These are phyloP conservation scores for Leptinotarsa tumamoca DNA, from an alignment of 2,888 invertebrate species.

Conservation along the genomic window DNA sequence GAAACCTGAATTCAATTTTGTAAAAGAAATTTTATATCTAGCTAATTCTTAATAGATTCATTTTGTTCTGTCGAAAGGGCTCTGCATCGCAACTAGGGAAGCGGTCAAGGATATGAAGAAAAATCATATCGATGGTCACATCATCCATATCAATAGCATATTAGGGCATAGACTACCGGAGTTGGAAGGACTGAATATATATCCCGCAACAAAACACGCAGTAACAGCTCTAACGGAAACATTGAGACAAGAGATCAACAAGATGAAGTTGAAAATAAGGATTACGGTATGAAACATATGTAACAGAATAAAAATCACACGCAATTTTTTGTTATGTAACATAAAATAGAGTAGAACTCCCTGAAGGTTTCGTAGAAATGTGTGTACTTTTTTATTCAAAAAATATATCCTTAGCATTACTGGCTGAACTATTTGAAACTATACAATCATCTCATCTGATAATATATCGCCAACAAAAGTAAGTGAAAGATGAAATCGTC, in stretches of 20 bases:
- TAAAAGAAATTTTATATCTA: too few relatives aligned
- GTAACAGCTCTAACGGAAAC: conserved; percentile 47
- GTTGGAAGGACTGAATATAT: conserved; percentile 28
- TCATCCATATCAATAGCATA: conserved; percentile 33
- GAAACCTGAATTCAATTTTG: too few relatives aligned
- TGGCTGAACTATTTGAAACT: too few relatives aligned
- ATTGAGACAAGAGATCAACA: conserved; percentile 41
- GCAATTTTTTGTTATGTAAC: too few relatives aligned
- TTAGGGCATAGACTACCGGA: conserved; percentile 8
- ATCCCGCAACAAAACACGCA: conserved; percentile 46
- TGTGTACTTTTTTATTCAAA: too few relatives aligned
- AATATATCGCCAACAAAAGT: too few relatives aligned
- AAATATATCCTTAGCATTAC: too few relatives aligned
- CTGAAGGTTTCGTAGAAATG: too few relatives aligned
- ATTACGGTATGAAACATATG: conserved; percentile 36
- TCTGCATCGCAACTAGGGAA: conserved; percentile 32
- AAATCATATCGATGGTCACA: conserved; percentile 28
- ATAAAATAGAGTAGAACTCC: too few relatives aligned
- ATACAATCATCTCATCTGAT: too few relatives aligned
- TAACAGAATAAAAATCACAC: not conserved
- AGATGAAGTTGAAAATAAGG: conserved; percentile 42
- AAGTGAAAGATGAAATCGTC: too few relatives aligned
- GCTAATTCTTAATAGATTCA: too few relatives aligned
- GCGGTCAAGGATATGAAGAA: conserved; percentile 28
- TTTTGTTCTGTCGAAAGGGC: conserved; percentile 8